A percentile compares a stretch with the other conserved stretches of the same genome.
phyloP scores from a whole-genome alignment of 2,797 vertebrate genomes.

The Anableps anableps region DNA sequence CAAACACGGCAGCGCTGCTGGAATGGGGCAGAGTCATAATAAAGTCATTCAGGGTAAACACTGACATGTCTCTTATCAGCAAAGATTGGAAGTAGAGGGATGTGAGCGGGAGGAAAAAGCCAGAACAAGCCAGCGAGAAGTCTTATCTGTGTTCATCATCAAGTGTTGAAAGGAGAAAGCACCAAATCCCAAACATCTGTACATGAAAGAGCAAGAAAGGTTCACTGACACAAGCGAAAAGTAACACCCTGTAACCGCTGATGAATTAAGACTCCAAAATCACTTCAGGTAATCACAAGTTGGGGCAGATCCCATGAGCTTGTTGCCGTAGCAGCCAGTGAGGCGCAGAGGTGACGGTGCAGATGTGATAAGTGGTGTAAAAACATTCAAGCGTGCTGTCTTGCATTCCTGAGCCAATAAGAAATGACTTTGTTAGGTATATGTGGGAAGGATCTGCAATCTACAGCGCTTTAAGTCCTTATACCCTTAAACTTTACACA shows the following conservation, averaged over 20 bases:
- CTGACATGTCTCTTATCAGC: conserved; percentile 36
- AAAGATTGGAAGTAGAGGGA: conserved; percentile 25
- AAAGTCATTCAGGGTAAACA: conserved; percentile 67
- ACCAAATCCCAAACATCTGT: conserved; percentile 55
- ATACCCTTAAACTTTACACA: not conserved
- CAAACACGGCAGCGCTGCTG: conserved; percentile 32
- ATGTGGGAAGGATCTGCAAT: not conserved
- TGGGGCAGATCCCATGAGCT: conserved; percentile 32
- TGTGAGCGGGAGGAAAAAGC: conserved; percentile 28
- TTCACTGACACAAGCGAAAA: conserved; percentile 61
- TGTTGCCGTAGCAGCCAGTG: conserved; percentile 31
- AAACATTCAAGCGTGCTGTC: conserved; percentile 8
- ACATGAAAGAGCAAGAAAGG: conserved; percentile 62
- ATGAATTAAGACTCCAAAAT: conserved; percentile 20
- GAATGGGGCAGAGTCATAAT: conserved; percentile 67
- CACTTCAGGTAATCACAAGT: conserved; percentile 26
- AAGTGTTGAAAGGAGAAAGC: conserved; percentile 72
- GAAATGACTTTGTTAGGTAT: not conserved
- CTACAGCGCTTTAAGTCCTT: not conserved
- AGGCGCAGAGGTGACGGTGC: conserved; percentile 46
- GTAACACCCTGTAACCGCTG: conserved; percentile 43
- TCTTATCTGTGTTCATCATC: conserved; percentile 67
- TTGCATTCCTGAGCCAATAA: conserved; percentile 5
- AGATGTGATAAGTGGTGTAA: conserved; percentile 37
- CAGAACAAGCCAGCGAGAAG: conserved; percentile 20